Base-by-base conservation (phyloP, 2,797 vertebrate genomes). In the Glyptemys insculpta region DNA sequence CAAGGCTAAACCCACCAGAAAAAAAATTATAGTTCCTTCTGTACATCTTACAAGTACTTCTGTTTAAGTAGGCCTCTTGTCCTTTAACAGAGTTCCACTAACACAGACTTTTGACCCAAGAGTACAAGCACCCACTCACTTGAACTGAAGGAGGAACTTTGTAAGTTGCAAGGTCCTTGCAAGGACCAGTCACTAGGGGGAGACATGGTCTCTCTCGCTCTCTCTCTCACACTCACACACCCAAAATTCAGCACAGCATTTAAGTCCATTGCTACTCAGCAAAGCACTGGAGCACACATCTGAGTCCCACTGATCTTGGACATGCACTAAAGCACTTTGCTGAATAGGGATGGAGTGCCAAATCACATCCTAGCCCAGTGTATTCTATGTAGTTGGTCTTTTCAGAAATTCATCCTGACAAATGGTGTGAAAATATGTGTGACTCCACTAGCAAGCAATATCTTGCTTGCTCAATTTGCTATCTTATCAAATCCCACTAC, bases 1-100 rank as follows among this genome's bases (percentile, higher is more conserved):
- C 59, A 81, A 96, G 91, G 82, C 50, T 79, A 93, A 90, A 34
- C 25, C 79, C 82, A 87, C 16, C 8, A 88, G 88, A 52, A 95
- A 15, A 6, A 76, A 7, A 12, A 27, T 3, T 3, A 29, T 78
- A 34, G n/a, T 54, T 3, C 37, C 34, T 59, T 94, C 89, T 34
- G 62, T 65, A 65, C 62, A 65, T 65, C 62, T 91, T 81, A 37
- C 29, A 72, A n/a, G 44, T 87, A 44, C 72, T 72, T 81, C 59
- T 8, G 2, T 27, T 21, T 52, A 54, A 54, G 56, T 90, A 41
- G 18, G 21, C 89, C 85, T 89, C 6, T 72, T 2, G 50, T 83
- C 72, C 83, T 1, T 34, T 62, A 62, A 34, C 27, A 34, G 78
- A 92, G 88, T 86, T 91, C 5, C 34, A 85, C 86, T 90, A 92